These are phyloP conservation scores for Liopterus haemorrhoidalis DNA, from an alignment of 2,888 invertebrate species.

Conservation along the genomic window DNA sequence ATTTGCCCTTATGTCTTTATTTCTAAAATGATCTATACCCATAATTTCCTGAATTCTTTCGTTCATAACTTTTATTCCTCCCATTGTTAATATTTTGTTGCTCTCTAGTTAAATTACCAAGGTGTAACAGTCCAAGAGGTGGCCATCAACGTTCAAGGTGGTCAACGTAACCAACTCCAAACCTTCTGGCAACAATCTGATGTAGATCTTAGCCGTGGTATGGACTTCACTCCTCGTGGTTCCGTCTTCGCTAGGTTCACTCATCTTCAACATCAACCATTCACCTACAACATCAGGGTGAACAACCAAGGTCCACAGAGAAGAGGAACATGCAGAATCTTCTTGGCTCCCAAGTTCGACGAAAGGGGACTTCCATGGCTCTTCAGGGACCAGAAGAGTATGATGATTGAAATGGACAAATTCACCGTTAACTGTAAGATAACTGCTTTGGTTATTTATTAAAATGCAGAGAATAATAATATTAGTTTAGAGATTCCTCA, in stretches of 20 bases:
- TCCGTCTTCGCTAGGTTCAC: conserved; percentile 66
- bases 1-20: no score
- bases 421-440: conserved; percentile 58
- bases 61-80: no score
- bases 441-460: no score
- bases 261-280: conserved; percentile 71
- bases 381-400: conserved; percentile 56
- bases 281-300: conserved; percentile 52
- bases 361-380: conserved; percentile 57
- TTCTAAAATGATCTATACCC: no score
- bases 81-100: no score
- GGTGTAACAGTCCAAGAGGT: conserved; percentile 57
- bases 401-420: conserved; percentile 71
- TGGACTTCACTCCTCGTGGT: conserved; percentile 76
- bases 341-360: conserved; percentile 61
- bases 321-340: conserved; percentile 64
- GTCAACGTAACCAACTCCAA: conserved; percentile 51
- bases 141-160: conserved; percentile 50
- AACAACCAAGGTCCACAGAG: conserved; percentile 46
- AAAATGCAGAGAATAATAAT: no score
- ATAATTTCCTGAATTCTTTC: no score
- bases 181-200: conserved; percentile 79
- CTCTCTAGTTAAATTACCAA: conserved; percentile 55
- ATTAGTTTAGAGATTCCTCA: no score
- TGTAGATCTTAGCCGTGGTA: conserved; percentile 69